Evolutionary conservation across 2,888 invertebrate species (phyloP).

Genomic region (Plemyria rubiginata): DNA sequence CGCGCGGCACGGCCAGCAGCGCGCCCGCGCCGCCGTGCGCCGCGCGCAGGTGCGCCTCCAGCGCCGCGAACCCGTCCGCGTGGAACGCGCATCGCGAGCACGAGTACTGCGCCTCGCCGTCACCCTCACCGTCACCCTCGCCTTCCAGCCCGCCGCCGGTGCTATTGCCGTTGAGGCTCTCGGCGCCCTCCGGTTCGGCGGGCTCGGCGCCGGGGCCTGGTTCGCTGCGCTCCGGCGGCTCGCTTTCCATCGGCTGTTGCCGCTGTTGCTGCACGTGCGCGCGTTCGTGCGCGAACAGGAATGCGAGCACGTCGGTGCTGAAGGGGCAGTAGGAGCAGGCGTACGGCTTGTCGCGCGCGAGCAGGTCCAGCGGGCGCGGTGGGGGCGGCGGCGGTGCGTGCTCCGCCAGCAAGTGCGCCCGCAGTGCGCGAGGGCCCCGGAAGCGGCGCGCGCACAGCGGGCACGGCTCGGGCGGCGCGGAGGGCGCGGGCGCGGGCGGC

Average conservation of each 20-base stretch:
- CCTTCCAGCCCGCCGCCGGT: no score
- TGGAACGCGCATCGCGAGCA: conserved; percentile 80
- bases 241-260: conserved; percentile 31
- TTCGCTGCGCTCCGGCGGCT: conserved; percentile 37
- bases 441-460: conserved; percentile 94
- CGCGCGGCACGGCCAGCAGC: conserved; percentile 86
- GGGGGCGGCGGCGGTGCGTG: conserved; percentile 87
- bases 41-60: conserved; percentile 79
- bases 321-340: conserved; percentile 96
- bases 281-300: conserved; percentile 96
- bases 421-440: conserved; percentile 94
- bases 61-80: conserved; percentile 76
- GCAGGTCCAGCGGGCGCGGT: conserved; percentile 85
- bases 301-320: conserved; percentile 94
- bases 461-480: conserved; percentile 85
- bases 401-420: conserved; percentile 93
- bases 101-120: conserved; percentile 68
- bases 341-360: conserved; percentile 88
- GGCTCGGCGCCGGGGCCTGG: conserved; percentile 15
- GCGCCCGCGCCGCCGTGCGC: conserved; percentile 81
- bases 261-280: conserved; percentile 87
- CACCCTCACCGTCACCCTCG: conserved; percentile 50
- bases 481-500: conserved; percentile 87
- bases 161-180: conserved; percentile 46
- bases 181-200: conserved; percentile 39